Base-by-base conservation (phyloP, 1,140 invertebrate genomes). In the Melipona quadrifasciata region DNA sequence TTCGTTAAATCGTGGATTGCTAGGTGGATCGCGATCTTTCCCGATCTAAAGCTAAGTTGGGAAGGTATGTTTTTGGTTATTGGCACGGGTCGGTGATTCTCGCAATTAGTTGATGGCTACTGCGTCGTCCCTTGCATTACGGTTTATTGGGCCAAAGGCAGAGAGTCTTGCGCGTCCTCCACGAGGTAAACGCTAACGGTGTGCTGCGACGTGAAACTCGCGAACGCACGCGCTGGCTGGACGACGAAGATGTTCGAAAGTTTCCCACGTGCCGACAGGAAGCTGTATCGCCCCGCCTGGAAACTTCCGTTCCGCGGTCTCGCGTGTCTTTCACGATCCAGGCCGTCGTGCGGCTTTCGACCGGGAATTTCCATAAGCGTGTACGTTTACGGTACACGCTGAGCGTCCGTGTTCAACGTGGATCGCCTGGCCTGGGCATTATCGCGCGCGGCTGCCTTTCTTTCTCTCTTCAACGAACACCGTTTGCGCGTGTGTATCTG, bases 241-340 rank as follows among this genome's bases (percentile, higher is more conserved):
- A 17, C 27, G 65, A 39, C 67, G 78, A 87, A 84, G 85, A 84
- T 80, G 71, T 72, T 84, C 81, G 85, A 72, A 90, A 90, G 87
- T 87, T 85, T 81, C 78, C 80, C 82, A 87, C 88, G 85, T 83
- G 80, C 82, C 78, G 80, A 53, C 71, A 53, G 80, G 72, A 75
- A 74, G 57, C 51, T 16, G 82, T 24, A 19, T 27, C 78, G 24
- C 21, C n/a, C 39, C 65, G 14, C 65, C 31, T 57, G 47, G 24
- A 51, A 76, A 84, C 81, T 84, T 80, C 82, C 85, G 79, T 39
- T 51, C 24, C 19, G 16, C 12, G 57, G 71, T 53, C 47, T 79
- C 27, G 80, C 82, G 77, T 65, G 76, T 79, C 77, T 87, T 84
- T 80, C 86, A 71, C 78, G 68, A 83, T 70, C 14, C 19, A 17